Evolutionary conservation across 2,113 vertebrate species (phyloP), one percentile per base, ranked within the genome.

Genomic region (Crotalus tigris): DNA sequence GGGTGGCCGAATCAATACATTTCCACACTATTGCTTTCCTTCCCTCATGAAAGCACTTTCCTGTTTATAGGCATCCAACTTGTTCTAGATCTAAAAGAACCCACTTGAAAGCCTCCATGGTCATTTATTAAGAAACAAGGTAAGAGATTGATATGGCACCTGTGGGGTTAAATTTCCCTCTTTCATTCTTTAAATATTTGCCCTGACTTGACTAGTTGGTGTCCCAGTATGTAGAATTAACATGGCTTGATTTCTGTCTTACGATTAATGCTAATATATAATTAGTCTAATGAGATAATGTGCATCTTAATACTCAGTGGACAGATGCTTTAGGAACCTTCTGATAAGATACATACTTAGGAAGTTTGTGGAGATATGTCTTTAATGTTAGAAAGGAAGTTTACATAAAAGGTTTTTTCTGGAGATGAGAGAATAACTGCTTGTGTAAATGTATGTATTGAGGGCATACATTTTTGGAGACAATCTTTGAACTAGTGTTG

Each of bases 131-230:
- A 1, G 93, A 87, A 1, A 0, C 93, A 95, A 93, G 59, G 24
- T 93, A 59, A 90, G 91, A 46, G 24, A 46, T 12, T 89, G 59
- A 94, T 91, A 81, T 94, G 95, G 61, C 33, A 87, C 85, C 91
- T 91, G 1, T 69, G n/a, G n/a, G 85, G 69, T 94, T 96, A 93
- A n/a, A 46, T 11, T 93, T 96, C 92, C 92, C 10, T 85, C 11
- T 61, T 81, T 96, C 89, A 91, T 51, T 93, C 85, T 8, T 26
- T 21, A 44, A 39, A 10, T 94, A n/a, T 95, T 96, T 95, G 69
- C n/a, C 58, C 29, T 91, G 44, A 64, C 33, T 94, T 94, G 33
- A 90, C 4, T 89, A 64, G 75, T 2, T 9, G 86, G 89, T 86
- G 94, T 90, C 26, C 46, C 44, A 59, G 59, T 85, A 23, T 93